These are phyloP conservation scores for Ovis canadensis DNA, from an alignment of 2,113 vertebrate genomes.

Conservation along the genomic window DNA sequence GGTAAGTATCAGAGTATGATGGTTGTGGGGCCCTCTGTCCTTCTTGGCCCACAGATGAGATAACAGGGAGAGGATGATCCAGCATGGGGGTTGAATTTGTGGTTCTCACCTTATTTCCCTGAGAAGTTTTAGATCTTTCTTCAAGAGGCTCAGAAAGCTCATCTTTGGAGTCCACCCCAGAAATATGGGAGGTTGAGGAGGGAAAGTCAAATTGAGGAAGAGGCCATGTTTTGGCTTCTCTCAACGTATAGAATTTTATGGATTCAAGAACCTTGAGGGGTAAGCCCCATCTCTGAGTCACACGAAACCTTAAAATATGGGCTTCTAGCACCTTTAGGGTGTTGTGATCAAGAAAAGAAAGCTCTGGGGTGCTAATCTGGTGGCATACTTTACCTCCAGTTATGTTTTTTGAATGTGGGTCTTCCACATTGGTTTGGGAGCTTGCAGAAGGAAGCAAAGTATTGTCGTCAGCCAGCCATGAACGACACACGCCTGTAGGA, in stretches of 20 bases:
- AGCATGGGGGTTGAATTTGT: background rate
- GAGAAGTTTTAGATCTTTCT: background rate
- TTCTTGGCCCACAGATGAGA: background rate
- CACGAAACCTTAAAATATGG: conserved; percentile 29
- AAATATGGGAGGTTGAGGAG: background rate
- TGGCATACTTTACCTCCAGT: background rate
- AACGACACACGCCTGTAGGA: background rate
- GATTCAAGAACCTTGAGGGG: conserved; percentile 35
- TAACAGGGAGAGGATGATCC: background rate
- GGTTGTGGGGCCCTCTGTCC: background rate
- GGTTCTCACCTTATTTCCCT: background rate
- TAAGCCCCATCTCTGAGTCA: conserved; percentile 34
- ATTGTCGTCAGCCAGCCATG: background rate
- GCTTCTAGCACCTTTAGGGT: background rate
- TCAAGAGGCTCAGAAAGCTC: background rate
- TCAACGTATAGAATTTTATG: conserved; percentile 17
- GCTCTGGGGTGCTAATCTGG: background rate
- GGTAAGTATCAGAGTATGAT: background rate
- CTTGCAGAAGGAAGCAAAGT: background rate
- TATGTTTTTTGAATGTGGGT: background rate
- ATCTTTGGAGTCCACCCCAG: background rate
- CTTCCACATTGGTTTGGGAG: background rate
- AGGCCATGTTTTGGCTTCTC: conserved; percentile 37
- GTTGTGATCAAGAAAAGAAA: conserved; percentile 23
- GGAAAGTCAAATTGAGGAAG: background rate